A percentile compares a stretch with the other conserved stretches of the same genome.
Conservation (phyloP, 2,888 invertebrate genomes). For the Pseudococcus viburni region DNA sequence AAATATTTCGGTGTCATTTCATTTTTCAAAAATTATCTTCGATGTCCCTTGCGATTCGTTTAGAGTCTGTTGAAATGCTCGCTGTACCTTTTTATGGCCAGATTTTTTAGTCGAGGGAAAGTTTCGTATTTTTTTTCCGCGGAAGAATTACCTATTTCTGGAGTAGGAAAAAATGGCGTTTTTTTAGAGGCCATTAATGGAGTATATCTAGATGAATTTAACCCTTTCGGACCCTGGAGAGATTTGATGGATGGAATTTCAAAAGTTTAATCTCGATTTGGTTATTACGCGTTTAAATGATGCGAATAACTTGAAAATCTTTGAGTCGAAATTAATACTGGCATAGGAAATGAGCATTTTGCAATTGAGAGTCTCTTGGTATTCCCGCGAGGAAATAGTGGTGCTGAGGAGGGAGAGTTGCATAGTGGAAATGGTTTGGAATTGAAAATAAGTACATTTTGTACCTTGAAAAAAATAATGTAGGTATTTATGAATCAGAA, state of each 20-base stretch:
- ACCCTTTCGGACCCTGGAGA: constrained; percentile 16
- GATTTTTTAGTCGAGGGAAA: neutral
- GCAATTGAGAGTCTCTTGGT: neutral
- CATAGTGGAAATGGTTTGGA: neutral
- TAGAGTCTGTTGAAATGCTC: neutral
- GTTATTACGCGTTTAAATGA: neutral
- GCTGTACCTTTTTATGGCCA: neutral
- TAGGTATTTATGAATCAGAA: no score
- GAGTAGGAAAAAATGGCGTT: neutral
- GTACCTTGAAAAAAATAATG: no score
- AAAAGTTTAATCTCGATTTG: neutral
- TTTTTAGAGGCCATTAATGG: neutral
- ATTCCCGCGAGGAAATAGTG: neutral
- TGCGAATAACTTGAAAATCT: neutral
- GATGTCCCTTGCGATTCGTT: constrained; percentile 15
- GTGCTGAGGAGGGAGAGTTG: neutral
- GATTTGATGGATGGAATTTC: constrained; percentile 15
- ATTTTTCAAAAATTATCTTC: constrained; percentile 48
- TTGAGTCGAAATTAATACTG: neutral
- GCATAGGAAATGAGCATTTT: neutral
- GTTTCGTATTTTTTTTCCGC: neutral
- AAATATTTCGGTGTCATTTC: constrained; percentile 53
- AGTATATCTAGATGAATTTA: neutral
- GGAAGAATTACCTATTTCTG: neutral
- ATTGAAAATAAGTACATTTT: no score